Evolutionary conservation across 2,113 vertebrate species (phyloP), one percentile per base, ranked within the genome.

Genomic region (Nothobranchius furzeri): DNA sequence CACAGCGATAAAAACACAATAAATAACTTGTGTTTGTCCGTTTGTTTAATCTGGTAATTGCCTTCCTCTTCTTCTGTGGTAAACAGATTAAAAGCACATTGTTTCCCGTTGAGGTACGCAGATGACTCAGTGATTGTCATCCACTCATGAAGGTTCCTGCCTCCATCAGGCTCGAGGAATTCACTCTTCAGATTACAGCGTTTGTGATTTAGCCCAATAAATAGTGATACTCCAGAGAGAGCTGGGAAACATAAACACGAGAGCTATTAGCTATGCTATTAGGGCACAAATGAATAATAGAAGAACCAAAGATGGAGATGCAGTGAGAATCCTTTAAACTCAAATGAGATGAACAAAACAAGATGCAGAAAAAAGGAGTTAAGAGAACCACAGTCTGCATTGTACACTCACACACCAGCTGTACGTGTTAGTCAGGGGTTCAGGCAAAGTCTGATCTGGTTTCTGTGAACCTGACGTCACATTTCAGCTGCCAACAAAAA

Each of bases 261-360:
- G 49, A 17, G 49, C 61, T 78, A 74, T 30, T 30, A 30, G 30
- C 30, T 30, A 30, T 30, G 30, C 30, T 30, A 30, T 80, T 79
- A 74, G 54, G 55, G 49, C 53, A 36, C 14, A 20, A 13, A 59
- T 83, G 42, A 85, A 78, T 85, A 79, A 85, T 76, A 49, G 55
- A 84, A 77, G 61, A 70, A 55, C 70, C 48, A 25, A 14, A 64
- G 37, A 43, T 40, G 51, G 14, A 12, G 4, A 45, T 20, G 14
- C 2, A 30, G n/a, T 7, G 54, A 56, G 13, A 65, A 54, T 50
- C 0, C 51, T 68, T 70, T 64, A 36, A 59, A 64, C 54, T 47
- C n/a, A 15, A 17, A 48, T 20, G 56, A 52, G 40, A 35, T 46
- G 4, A 67, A 57, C 15, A 60, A 14, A 12, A 45, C 43, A 45